Evolutionary conservation across 2,888 invertebrate genomes (phyloP), one percentile per base, ranked within the genome.

Genomic region (Apotomis capreana): DNA sequence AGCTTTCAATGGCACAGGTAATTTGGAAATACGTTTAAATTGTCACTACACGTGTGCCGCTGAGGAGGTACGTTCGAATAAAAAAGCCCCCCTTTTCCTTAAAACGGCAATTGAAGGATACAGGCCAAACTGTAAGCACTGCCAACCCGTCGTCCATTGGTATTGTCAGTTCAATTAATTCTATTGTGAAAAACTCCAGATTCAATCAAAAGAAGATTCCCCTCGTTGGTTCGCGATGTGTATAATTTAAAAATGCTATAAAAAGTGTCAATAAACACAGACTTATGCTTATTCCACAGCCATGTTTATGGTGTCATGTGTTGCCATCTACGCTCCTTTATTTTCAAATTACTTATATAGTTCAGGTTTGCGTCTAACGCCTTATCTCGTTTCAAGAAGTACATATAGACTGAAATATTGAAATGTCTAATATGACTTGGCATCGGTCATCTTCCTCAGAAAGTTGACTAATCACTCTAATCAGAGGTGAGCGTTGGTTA

Each of bases 211-310:
- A 51, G 58, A 9, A 49, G 37, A 36, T n/a, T 5, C 10, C 52
- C 37, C 59, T 68, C 67, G 67, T 51, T 68, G 67, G 58, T 68
- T 68, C 37, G 67, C 67, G 67, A 68, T 36, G 49, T 68, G 58
- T 67, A 58, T 67, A 68, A 60, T 13, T 68, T 68, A 68, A 68
- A 68, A 68, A 68, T 68, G 58, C 67, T 68, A 59, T 36, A 68
- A 68, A 67, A 51, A 9, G 67, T 59, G 67, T 36, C 67, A 68
- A 68, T 57, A 68, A 57, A 59, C 67, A 68, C 67, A 13, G 12
- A 13, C 52, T 52, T n/a, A 52, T 13, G 6, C 49, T 49, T 49
- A 51, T 26, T 65, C 37, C 67, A 68, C 67, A 68, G 67, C 67
- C 67, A 36, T n/a, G 58, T n/a, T 68, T 3, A 36, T 67, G 59